phyloP scores from a whole-genome alignment of 2,797 vertebrate species.

The Phyllotis vaccarum region DNA sequence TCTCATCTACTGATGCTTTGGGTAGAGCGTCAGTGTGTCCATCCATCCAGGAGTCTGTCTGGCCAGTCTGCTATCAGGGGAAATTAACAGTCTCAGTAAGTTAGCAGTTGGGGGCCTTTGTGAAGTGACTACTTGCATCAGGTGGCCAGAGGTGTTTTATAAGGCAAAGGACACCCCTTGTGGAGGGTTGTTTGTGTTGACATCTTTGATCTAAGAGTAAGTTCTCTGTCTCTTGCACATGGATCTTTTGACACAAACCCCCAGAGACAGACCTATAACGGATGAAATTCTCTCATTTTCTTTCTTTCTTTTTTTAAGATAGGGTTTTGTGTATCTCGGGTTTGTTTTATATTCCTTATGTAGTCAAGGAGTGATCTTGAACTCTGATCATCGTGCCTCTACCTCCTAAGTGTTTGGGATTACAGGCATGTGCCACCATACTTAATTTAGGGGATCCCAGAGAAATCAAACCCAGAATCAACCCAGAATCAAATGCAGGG shows the following conservation, averaged over 20 bases:
- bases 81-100: neutral
- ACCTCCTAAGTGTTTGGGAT: neutral
- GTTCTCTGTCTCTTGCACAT: slow-evolving; percentile 17
- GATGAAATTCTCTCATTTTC: neutral
- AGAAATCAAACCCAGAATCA: neutral
- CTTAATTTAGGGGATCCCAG: neutral
- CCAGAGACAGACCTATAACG: neutral
- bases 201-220: neutral
- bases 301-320: neutral
- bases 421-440: neutral
- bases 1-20: neutral
- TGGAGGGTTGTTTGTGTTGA: neutral
- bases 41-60: neutral
- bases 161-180: neutral
- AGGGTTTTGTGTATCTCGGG: neutral
- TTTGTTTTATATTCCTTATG: neutral
- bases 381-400: neutral
- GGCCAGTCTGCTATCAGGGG: neutral
- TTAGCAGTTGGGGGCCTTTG: neutral
- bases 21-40: neutral
- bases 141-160: neutral
- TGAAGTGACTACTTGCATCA: neutral
- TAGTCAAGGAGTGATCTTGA: neutral
- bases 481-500: neutral
- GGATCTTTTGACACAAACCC: neutral